Conservation (phyloP, 2,113 vertebrate genomes). For the Tragulus kanchil region DNA sequence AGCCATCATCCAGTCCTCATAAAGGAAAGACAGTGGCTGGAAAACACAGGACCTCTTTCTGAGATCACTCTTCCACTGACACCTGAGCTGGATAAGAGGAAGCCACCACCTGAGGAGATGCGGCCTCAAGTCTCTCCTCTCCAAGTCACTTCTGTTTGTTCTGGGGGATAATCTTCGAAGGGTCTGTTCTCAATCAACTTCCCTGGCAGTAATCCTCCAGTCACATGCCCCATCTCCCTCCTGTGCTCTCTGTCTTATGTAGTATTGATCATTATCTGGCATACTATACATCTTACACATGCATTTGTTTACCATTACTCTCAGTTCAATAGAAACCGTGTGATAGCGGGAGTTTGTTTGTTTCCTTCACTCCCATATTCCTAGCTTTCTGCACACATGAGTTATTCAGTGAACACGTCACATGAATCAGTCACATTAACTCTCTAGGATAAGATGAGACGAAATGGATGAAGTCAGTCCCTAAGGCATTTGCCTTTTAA, state of each 20-base stretch:
- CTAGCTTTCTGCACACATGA: not conserved
- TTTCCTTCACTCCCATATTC: not conserved
- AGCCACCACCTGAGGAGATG: not conserved
- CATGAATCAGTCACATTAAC: not conserved
- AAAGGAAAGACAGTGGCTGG: not conserved
- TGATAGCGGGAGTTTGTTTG: not conserved
- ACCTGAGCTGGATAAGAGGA: not conserved
- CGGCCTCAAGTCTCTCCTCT: not conserved
- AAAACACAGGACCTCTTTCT: not conserved
- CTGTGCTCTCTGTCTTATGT: not conserved
- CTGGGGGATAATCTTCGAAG: not conserved
- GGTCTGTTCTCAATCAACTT: not conserved
- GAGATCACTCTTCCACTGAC: not conserved
- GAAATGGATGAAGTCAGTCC: not conserved
- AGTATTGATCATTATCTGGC: not conserved
- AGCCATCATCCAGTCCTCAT: not conserved
- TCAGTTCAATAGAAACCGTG: not conserved
- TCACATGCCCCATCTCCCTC: not conserved
- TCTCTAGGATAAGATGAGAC: not conserved
- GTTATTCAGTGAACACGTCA: not conserved
- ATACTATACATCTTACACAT: not conserved
- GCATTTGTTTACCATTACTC: not conserved
- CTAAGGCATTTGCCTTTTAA: not conserved
- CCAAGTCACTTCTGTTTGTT: not conserved
- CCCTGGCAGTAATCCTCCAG: no score